Evolutionary conservation across 2,797 vertebrate species (phyloP).

Genomic region (Neoniphon sammara): DNA sequence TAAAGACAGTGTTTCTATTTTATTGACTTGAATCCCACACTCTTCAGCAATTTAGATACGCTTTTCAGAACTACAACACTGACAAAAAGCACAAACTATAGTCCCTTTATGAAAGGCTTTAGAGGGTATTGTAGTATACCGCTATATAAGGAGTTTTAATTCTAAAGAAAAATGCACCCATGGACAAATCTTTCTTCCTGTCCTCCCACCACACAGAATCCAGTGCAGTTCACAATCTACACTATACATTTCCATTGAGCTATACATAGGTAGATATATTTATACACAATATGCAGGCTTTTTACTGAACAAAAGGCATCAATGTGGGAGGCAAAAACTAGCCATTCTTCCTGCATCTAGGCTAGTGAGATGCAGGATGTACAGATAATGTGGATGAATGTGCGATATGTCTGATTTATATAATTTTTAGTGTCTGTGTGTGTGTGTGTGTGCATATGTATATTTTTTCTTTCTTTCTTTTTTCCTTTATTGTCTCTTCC

Average conservation of each 20-base stretch:
- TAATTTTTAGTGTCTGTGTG: no score
- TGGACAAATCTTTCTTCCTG: conserved; percentile 28
- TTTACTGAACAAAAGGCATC: conserved; percentile 36
- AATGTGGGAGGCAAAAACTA: conserved; percentile 34
- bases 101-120: conserved; percentile 2
- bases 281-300: conserved; percentile 52
- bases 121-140: conserved; percentile 15
- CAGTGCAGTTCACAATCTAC: conserved; percentile 41
- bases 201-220: conserved; percentile 51
- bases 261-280: conserved; percentile 48
- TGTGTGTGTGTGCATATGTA: neutral
- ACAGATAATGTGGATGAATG: conserved; percentile 19
- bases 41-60: no score
- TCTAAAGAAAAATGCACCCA: conserved; percentile 26
- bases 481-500: neutral
- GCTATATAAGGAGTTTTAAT: conserved; percentile 36
- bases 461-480: neutral
- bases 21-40: conserved; percentile 11
- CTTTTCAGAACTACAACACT: neutral
- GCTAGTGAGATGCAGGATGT: conserved; percentile 22
- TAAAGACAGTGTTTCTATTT: neutral
- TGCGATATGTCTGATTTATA: neutral
- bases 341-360: conserved; percentile 7
- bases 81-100: neutral
- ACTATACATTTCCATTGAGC: conserved; percentile 34